Percentiles rank a stretch among this genome's conserved stretches.
These are phyloP conservation scores for Chymomyza costata DNA, from an alignment of 1,140 invertebrate species.

Conservation along the genomic window DNA sequence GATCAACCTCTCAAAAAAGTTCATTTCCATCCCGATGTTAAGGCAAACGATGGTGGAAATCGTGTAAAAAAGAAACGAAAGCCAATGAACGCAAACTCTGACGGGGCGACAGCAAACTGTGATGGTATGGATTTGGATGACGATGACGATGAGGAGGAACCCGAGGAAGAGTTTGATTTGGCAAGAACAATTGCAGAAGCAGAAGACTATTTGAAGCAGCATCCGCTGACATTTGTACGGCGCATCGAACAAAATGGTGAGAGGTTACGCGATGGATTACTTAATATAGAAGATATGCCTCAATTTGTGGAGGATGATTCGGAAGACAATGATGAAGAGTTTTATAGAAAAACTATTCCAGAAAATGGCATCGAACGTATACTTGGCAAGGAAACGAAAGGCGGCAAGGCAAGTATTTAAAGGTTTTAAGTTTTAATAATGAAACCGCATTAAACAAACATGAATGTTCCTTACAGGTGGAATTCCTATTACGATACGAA, in stretches of 20 bases:
- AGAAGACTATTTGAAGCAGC: constrained; percentile 62
- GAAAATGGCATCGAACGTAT: constrained; percentile 63
- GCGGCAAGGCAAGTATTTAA: constrained; percentile 43
- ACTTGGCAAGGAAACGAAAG: constrained; percentile 62
- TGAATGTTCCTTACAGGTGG: constrained; percentile 33
- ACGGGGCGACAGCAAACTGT: constrained; percentile 13
- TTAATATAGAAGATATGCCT: constrained; percentile 36
- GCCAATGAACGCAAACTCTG: constrained; percentile 5
- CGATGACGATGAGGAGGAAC: constrained; percentile 41
- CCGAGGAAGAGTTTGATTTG: constrained; percentile 54
- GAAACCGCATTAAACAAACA: background rate
- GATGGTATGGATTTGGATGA: constrained; percentile 55
- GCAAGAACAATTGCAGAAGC: constrained; percentile 65
- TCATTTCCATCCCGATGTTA: constrained; percentile 63
- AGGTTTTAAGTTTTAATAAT: background rate
- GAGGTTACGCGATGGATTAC: constrained; percentile 25
- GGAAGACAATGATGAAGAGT: constrained; percentile 41
- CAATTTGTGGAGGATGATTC: constrained; percentile 15
- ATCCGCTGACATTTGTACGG: constrained; percentile 59
- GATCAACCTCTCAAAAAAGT: constrained; percentile 54
- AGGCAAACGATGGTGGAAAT: constrained; percentile 60
- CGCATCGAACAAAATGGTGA: constrained; percentile 51
- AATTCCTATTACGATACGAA: constrained; percentile 60
- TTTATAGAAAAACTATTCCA: constrained; percentile 43
- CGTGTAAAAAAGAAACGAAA: constrained; percentile 48